phyloP scores from a whole-genome alignment of 1,140 invertebrate species.

The Schlechtendalia chinensis region DNA sequence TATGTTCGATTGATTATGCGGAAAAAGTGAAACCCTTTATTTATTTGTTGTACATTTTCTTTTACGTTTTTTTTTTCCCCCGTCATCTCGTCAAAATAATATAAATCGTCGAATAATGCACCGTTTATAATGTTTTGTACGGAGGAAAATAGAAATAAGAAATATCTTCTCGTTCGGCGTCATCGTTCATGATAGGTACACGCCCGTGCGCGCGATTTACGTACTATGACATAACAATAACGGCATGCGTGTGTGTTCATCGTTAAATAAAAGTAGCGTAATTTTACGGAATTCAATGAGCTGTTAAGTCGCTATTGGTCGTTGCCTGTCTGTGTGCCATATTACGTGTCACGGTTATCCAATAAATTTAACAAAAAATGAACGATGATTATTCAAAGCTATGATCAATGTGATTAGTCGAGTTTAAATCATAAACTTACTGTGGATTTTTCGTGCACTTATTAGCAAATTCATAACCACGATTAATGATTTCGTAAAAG shows the following conservation, averaged over 20 bases:
- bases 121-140: background rate
- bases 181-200: background rate
- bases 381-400: too few relatives aligned
- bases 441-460: too few relatives aligned
- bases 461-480: too few relatives aligned
- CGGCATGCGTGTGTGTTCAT: too few relatives aligned
- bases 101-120: background rate
- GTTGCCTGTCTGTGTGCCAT: background rate
- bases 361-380: too few relatives aligned
- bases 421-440: too few relatives aligned
- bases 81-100: constrained; percentile 46
- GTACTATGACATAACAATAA: background rate
- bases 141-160: constrained; percentile 45
- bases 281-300: constrained; percentile 6
- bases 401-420: too few relatives aligned
- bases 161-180: background rate
- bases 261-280: background rate
- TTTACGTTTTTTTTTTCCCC: constrained; percentile 25
- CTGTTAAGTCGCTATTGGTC: constrained; percentile 10
- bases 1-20: constrained; percentile 43
- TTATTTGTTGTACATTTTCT: constrained; percentile 45
- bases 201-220: background rate
- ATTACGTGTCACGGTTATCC: background rate
- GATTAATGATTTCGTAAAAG: too few relatives aligned
- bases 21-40: constrained; percentile 42